phyloP scores from a whole-genome alignment of 2,113 vertebrate species.

The Pedionomus torquatus region DNA sequence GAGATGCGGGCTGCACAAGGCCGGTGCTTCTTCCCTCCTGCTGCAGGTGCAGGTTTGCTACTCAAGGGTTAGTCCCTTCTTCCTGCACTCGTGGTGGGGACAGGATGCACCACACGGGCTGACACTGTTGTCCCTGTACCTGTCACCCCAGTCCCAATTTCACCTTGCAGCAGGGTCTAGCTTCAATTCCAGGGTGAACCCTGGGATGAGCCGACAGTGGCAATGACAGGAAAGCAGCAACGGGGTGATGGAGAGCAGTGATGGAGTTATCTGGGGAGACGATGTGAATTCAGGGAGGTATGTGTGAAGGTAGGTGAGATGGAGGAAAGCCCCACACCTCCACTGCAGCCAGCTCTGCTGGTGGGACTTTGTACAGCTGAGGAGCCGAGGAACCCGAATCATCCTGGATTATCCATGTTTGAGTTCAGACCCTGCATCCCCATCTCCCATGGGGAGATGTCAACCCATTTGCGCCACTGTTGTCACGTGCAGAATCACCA shows the following conservation, averaged over 20 bases:
- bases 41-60: not conserved
- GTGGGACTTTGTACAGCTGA: not conserved
- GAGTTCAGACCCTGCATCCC: not conserved
- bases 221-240: not conserved
- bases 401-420: not conserved
- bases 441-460: rapidly evolving
- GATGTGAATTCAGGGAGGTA: not conserved
- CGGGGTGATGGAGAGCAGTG: not conserved
- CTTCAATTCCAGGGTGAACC: not conserved
- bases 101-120: not conserved
- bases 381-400: not conserved
- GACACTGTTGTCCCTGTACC: not conserved
- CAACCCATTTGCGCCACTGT: rapidly evolving
- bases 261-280: not conserved
- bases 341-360: not conserved
- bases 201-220: not conserved
- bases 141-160: too few species aligned
- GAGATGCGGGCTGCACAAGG: not conserved
- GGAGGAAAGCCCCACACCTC: not conserved
- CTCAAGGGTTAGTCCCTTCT: not conserved
- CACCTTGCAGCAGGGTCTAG: not conserved
- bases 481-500: not conserved
- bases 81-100: rapidly evolving
- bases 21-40: not conserved
- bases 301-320: not conserved